Conservation (phyloP, 2,888 invertebrate species). For the Drosophila heteroneura region DNA sequence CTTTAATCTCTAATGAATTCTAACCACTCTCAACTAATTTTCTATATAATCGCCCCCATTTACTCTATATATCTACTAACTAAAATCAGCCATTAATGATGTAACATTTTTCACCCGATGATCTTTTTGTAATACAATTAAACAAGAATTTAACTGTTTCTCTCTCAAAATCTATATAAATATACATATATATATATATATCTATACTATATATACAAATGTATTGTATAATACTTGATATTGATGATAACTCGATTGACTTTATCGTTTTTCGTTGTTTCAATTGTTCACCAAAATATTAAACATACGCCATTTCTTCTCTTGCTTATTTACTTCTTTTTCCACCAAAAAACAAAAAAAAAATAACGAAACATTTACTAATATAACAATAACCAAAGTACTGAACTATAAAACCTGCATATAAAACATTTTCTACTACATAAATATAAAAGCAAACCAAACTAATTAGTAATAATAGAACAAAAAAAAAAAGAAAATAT, state of each 20-base stretch:
- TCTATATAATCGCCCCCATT: slow-evolving; percentile 33
- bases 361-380: slow-evolving; percentile 44
- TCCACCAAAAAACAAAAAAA: slow-evolving; percentile 49
- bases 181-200: slow-evolving; percentile 19
- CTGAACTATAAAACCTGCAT: slow-evolving; percentile 63
- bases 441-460: slow-evolving; percentile 53
- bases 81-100: slow-evolving; percentile 5
- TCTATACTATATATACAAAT: slow-evolving; percentile 24
- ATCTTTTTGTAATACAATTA: slow-evolving; percentile 22
- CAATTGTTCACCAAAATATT: slow-evolving; percentile 79
- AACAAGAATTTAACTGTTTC: slow-evolving; percentile 33
- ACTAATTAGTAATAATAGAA: slow-evolving; percentile 47
- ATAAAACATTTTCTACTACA: slow-evolving; percentile 52
- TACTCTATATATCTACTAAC: slow-evolving; percentile 13
- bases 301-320: slow-evolving; percentile 82
- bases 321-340: slow-evolving; percentile 81
- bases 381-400: slow-evolving; percentile 52
- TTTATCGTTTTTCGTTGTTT: slow-evolving; percentile 72
- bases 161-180: slow-evolving; percentile 34
- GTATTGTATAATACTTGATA: slow-evolving; percentile 36
- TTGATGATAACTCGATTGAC: slow-evolving; percentile 73
- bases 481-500: slow-evolving; percentile 29
- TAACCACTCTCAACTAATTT: slow-evolving; percentile 42
- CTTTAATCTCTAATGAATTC: slow-evolving; percentile 39
- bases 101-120: slow-evolving; percentile 33